These are phyloP conservation scores for Neuroterus valhalla DNA, from an alignment of 1,140 invertebrate genomes.

Conservation along the genomic window DNA sequence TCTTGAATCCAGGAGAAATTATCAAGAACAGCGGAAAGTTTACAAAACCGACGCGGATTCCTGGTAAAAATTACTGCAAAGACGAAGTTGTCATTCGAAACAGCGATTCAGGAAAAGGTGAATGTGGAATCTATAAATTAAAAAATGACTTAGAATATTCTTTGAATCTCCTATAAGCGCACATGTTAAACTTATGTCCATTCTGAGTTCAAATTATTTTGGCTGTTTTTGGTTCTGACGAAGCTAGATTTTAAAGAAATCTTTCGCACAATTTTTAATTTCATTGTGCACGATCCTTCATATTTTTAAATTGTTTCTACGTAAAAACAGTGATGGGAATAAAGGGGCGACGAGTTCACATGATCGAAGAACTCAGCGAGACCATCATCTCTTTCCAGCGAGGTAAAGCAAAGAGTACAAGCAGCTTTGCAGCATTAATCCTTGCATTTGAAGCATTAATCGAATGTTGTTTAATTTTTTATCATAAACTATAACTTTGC, in stretches of 20 bases:
- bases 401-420: conserved; percentile 82
- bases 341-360: conserved; percentile 96
- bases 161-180: too few relatives aligned
- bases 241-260: not conserved
- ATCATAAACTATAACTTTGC: too few relatives aligned
- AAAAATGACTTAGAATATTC: conserved; percentile 38
- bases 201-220: not conserved
- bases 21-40: conserved; percentile 92
- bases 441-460: conserved; percentile 51
- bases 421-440: conserved; percentile 63
- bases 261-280: conserved; percentile 23
- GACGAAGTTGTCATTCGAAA: conserved; percentile 95
- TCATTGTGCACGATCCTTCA: not conserved
- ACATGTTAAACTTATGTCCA: too few relatives aligned
- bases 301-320: conserved; percentile 64
- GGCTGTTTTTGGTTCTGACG: not conserved
- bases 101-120: conserved; percentile 96
- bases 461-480: conserved; percentile 29
- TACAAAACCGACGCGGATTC: conserved; percentile 90
- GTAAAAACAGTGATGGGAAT: conserved; percentile 94
- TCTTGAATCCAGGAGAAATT: conserved; percentile 87
- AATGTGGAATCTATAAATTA: conserved; percentile 45
- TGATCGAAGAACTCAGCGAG: conserved; percentile 98
- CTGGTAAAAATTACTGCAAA: conserved; percentile 93
- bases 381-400: conserved; percentile 98